These are phyloP conservation scores for Numenius phaeopus DNA, from an alignment of 2,797 vertebrate species.

Conservation along the genomic window DNA sequence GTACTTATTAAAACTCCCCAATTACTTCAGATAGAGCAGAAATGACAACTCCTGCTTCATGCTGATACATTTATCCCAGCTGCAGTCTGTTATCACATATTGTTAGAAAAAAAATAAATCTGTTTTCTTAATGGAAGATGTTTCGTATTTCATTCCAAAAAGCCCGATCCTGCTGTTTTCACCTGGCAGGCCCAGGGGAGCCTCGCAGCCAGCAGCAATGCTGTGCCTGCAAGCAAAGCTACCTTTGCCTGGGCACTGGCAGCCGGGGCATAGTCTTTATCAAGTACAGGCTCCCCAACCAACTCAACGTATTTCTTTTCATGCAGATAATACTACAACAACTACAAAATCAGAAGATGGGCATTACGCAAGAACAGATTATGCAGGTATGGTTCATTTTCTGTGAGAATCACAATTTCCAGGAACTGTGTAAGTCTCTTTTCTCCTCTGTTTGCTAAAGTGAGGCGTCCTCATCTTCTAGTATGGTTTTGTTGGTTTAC, in stretches of 20 bases:
- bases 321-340: slow-evolving; percentile 88
- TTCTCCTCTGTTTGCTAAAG: not conserved
- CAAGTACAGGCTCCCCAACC: not conserved
- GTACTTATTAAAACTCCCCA: slow-evolving; percentile 31
- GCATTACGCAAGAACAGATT: slow-evolving; percentile 92
- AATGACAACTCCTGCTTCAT: slow-evolving; percentile 32
- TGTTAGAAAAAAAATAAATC: not conserved
- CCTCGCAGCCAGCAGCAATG: not conserved
- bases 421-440: not conserved
- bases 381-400: slow-evolving; percentile 83
- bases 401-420: not conserved
- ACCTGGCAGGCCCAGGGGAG: slow-evolving; percentile 1
- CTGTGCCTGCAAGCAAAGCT: not conserved
- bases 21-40: slow-evolving; percentile 44
- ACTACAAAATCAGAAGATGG: slow-evolving; percentile 92
- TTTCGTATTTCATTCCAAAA: not conserved
- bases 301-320: slow-evolving; percentile 43
- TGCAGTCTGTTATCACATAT: slow-evolving; percentile 48
- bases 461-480: not conserved
- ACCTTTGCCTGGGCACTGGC: not conserved
- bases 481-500: not conserved
- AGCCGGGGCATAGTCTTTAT: not conserved
- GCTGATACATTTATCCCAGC: slow-evolving; percentile 37
- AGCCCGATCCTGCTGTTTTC: not conserved
- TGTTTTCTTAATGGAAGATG: not conserved